Percentiles rank a stretch among this genome's conserved stretches.
Conservation (phyloP, 2,113 vertebrate genomes). For the Sylvilagus bachmani region DNA sequence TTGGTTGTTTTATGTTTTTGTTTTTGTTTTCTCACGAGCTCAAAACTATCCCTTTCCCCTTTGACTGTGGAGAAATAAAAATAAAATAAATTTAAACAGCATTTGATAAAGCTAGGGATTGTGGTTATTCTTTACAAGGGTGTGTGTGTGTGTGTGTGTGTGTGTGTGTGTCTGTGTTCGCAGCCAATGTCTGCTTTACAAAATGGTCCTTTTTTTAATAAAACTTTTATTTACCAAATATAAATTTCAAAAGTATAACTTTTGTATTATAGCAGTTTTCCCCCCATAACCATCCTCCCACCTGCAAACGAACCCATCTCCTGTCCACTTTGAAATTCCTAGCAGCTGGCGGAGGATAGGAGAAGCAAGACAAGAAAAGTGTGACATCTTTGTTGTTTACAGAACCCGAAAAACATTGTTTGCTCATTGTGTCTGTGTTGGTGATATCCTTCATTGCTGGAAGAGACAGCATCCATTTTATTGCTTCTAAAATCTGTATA, state of each 20-base stretch:
- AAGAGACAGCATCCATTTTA: slow-evolving; percentile 51
- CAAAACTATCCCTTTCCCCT: slow-evolving; percentile 10
- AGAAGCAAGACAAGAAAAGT: background rate
- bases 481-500: slow-evolving; percentile 50
- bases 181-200: background rate
- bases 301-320: no score
- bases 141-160: no score
- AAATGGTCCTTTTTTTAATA: background rate
- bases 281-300: no score
- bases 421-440: slow-evolving; percentile 12
- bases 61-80: slow-evolving; percentile 43
- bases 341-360: background rate
- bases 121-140: slow-evolving; percentile 5
- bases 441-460: slow-evolving; percentile 28
- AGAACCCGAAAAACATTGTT: slow-evolving; percentile 48
- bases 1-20: background rate
- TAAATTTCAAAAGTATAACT: no score
- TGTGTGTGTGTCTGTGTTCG: background rate
- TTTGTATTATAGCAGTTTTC: no score
- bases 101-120: background rate
- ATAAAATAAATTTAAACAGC: slow-evolving; percentile 13
- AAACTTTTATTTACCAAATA: no score
- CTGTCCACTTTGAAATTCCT: background rate
- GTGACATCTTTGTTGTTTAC: slow-evolving; percentile 5
- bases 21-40: background rate